These are phyloP conservation scores for Encarsia formosa DNA, from an alignment of 2,888 invertebrate species.

Conservation along the genomic window DNA sequence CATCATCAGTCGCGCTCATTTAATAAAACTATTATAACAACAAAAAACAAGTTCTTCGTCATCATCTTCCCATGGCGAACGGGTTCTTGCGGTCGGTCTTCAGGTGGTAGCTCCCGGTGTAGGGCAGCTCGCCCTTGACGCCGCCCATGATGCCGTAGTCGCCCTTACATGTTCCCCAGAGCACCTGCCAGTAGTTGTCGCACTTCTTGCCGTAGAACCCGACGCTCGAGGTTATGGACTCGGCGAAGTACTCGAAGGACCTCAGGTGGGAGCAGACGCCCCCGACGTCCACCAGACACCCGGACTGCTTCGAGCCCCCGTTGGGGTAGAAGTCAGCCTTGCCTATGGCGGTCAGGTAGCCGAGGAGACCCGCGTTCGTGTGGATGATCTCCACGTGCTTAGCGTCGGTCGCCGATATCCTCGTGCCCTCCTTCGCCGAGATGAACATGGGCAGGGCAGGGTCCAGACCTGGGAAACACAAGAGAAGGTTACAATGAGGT, in stretches of 20 bases:
- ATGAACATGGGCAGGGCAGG: slow-evolving; percentile 47
- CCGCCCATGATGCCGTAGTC: slow-evolving; percentile 26
- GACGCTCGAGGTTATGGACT: slow-evolving; percentile 36
- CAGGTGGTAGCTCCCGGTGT: slow-evolving; percentile 35
- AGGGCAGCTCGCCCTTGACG: slow-evolving; percentile 15
- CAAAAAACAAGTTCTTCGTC: too few species aligned
- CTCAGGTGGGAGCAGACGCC: slow-evolving; percentile 43
- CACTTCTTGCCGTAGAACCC: slow-evolving; percentile 30
- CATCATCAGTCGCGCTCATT: too few species aligned
- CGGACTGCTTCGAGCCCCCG: slow-evolving; percentile 44
- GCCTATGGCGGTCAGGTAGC: slow-evolving; percentile 42
- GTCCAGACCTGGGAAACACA: slow-evolving; percentile 41
- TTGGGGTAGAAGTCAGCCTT: slow-evolving; percentile 50
- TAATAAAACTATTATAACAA: too few species aligned
- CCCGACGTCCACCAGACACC: slow-evolving; percentile 33
- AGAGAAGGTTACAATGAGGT: not conserved
- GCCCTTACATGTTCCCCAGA: slow-evolving; percentile 15
- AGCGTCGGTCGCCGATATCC: slow-evolving; percentile 46
- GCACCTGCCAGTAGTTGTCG: slow-evolving; percentile 17
- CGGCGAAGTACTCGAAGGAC: slow-evolving; percentile 40
- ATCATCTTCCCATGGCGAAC: slow-evolving; percentile 34
- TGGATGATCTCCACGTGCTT: slow-evolving; percentile 48
- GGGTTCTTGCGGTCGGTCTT: slow-evolving; percentile 31
- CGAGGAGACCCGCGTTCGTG: slow-evolving; percentile 45
- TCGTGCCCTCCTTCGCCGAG: slow-evolving; percentile 24